Conservation (phyloP, 1,140 invertebrate genomes). For the Microplitis mediator region DNA sequence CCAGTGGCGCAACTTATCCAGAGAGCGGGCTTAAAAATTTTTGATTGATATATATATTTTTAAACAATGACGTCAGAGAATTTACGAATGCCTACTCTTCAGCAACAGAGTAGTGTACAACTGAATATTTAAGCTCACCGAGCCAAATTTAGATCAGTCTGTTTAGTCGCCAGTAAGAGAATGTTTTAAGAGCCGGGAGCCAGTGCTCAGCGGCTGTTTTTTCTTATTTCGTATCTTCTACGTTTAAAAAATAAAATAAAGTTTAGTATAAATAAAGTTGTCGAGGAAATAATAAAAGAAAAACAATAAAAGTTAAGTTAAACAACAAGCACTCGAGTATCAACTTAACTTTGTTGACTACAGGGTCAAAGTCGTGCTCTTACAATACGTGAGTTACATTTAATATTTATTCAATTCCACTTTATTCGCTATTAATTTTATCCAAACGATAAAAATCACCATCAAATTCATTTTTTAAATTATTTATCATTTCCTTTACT, state of each 20-base stretch:
- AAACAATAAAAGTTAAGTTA: not conserved
- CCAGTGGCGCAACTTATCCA: too few relatives aligned
- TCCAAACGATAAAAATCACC: too few relatives aligned
- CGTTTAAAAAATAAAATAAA: not conserved
- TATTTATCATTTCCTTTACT: too few relatives aligned
- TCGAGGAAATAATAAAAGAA: not conserved
- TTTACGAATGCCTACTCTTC: not conserved
- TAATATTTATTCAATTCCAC: not conserved
- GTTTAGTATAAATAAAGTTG: not conserved
- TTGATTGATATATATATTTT: not conserved
- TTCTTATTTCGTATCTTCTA: too few relatives aligned
- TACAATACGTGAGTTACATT: constrained; percentile 8
- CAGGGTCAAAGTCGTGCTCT: constrained; percentile 10
- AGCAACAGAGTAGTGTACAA: not conserved
- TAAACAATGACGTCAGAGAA: not conserved
- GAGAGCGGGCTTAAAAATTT: too few relatives aligned
- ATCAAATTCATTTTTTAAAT: too few relatives aligned
- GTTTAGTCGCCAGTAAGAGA: not conserved
- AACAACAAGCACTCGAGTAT: not conserved
- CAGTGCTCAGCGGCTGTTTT: not conserved
- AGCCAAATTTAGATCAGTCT: constrained; percentile 10
- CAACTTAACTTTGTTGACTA: not conserved
- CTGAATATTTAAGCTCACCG: not conserved
- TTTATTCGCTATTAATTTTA: not conserved
- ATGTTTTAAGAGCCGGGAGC: not conserved